Percentiles rank a stretch among this genome's conserved stretches.
phyloP scores from a whole-genome alignment of 2,113 vertebrate species.

The Lucifuga dentata region DNA sequence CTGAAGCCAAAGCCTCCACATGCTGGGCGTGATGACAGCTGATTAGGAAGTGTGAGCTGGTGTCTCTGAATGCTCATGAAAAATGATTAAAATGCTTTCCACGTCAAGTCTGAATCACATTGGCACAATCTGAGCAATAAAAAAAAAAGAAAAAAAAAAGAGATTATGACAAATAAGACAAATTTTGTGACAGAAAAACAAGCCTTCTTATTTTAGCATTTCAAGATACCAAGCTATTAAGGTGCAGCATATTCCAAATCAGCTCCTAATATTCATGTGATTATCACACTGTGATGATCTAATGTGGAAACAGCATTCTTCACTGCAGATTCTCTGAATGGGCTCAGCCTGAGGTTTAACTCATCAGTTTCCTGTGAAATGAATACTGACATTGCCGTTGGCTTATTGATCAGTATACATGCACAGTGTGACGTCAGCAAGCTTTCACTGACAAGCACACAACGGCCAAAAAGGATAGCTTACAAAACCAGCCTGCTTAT shows the following conservation, averaged over 20 bases:
- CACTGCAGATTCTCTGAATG: conserved; percentile 33
- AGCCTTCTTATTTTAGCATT: not conserved
- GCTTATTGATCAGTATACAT: conserved; percentile 58
- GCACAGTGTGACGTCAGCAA: conserved; percentile 59
- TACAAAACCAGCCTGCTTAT: conserved; percentile 43
- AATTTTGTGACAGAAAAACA: not conserved
- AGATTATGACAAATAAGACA: not conserved
- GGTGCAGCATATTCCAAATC: not conserved
- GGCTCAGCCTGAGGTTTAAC: conserved; percentile 39
- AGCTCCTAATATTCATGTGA: too few relatives aligned
- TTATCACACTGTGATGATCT: conserved; percentile 15
- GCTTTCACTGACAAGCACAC: conserved; percentile 47
- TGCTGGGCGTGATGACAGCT: conserved; percentile 56
- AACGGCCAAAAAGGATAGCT: conserved; percentile 47
- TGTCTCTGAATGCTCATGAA: conserved; percentile 20
- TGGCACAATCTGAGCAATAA: not conserved
- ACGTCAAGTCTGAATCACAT: conserved; percentile 6
- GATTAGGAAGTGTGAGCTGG: conserved; percentile 43
- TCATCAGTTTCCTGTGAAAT: conserved; percentile 59
- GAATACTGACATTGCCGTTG: conserved; percentile 41
- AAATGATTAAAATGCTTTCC: conserved; percentile 25
- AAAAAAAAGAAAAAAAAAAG: not conserved
- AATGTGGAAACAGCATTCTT: conserved; percentile 4
- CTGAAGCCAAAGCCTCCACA: conserved; percentile 30
- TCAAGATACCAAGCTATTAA: conserved; percentile 2